phyloP scores from a whole-genome alignment of 1,140 invertebrate genomes.

The Trichomalopsis sarcophagae region DNA sequence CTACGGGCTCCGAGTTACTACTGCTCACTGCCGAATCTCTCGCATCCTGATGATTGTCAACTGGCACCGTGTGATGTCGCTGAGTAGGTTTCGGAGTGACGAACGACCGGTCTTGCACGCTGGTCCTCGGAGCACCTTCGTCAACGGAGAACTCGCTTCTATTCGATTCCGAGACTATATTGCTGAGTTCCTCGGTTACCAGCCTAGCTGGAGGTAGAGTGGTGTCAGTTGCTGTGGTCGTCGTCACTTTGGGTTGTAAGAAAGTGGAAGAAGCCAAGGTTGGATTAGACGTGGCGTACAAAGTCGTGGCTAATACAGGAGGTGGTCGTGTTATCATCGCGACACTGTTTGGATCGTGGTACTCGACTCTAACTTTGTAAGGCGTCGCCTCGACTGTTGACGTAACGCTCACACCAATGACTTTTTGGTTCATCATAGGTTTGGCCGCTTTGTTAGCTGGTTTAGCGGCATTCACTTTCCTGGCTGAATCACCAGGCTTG shows the following conservation, averaged over 20 bases:
- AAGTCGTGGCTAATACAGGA: conserved; percentile 4
- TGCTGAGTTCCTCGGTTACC: conserved; percentile 73
- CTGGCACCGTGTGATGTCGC: conserved; percentile 4
- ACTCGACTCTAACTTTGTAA: conserved; percentile 71
- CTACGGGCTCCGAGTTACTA: conserved; percentile 63
- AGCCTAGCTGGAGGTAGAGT: conserved; percentile 59
- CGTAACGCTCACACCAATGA: conserved; percentile 72
- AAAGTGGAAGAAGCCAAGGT: background rate
- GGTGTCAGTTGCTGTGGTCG: conserved; percentile 26
- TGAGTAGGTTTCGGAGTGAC: conserved; percentile 60
- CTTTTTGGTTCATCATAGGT: conserved; percentile 63
- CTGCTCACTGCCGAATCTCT: conserved; percentile 61
- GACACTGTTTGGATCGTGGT: conserved; percentile 57
- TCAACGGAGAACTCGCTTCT: conserved; percentile 77
- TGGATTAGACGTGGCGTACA: background rate
- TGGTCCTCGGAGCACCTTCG: conserved; percentile 73
- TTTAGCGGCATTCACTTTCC: conserved; percentile 37
- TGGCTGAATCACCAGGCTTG: conserved; percentile 36
- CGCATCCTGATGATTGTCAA: conserved; percentile 35
- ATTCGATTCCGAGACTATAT: conserved; percentile 75
- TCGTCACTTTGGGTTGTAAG: background rate
- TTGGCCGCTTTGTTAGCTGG: conserved; percentile 48
- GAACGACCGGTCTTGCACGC: conserved; percentile 62
- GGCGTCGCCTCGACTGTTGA: conserved; percentile 72
- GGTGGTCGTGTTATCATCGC: conserved; percentile 52